Base-by-base conservation (phyloP, 1,140 invertebrate species). In the Metopolophium dirhodum region DNA sequence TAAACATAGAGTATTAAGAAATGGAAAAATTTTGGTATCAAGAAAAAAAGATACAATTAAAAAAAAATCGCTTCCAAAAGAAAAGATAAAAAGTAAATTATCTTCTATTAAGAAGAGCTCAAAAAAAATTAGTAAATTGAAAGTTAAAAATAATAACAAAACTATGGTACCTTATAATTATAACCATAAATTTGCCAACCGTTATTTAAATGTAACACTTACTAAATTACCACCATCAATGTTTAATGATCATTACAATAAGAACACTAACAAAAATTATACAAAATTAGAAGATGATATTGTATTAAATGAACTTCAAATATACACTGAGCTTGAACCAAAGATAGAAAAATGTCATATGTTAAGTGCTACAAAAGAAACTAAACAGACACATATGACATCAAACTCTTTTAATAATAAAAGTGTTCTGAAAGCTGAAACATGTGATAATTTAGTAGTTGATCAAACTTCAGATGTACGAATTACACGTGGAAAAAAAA, bases 201-300 rank as follows among this genome's bases (percentile, higher is more conserved):
- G n/a, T 85, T 7, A 35, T 23, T 54, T 86, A n/a, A 41, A 41
- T 57, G 41, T 93, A 3, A 49, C 57, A 4, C 82, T 93, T 85
- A 54, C n/a, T 30, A 93, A 57, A 85, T 20, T 57, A 7, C 82
- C 90, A 49, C 23, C 45, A 23, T 61, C 82, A 85, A 11, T 93
- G 18, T 83, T 83, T 83, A 8, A 82, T 82, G 30, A 91, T 49
- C 20, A 35, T n/a, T 83, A 82, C 18, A 49, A 82, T 83, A 91
- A 91, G 7, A 77, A 51, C 54, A 37, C 22, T 51, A 92, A 49
- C 51, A 92, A 41, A 61, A 86, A 85, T 86, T 93, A 93, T 57
- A 93, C n/a, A n/a, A 93, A 93, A 54, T 57, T 93, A 57, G 91
- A 93, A 93, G 49, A 93, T 30, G 61, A 41, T 93, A 93, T 93